These are phyloP conservation scores for Adoxophyes honmai DNA, from an alignment of 1,140 invertebrate genomes.

Conservation along the genomic window DNA sequence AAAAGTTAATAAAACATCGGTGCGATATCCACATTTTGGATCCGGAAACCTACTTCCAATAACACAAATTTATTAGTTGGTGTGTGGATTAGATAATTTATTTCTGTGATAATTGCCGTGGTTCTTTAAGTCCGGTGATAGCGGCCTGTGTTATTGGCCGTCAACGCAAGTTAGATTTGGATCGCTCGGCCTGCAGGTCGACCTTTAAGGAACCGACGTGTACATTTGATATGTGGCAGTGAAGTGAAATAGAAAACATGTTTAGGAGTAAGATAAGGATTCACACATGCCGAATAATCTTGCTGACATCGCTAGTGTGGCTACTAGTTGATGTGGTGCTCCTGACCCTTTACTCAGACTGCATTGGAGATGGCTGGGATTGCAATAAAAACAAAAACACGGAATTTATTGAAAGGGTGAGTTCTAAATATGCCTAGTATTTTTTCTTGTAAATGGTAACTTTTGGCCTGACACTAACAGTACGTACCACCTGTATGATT, in stretches of 20 bases:
- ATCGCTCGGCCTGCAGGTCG: not conserved
- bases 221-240: conserved; percentile 65
- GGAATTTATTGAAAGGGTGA: conserved; percentile 74
- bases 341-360: conserved; percentile 96
- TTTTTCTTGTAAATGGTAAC: no score
- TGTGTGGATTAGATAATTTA: conserved; percentile 21
- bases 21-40: conserved; percentile 37
- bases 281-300: conserved; percentile 95
- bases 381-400: conserved; percentile 77
- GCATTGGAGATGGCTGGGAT: conserved; percentile 84
- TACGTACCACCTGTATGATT: not conserved
- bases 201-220: conserved; percentile 21
- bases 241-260: conserved; percentile 78
- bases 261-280: conserved; percentile 91
- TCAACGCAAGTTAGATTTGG: not conserved
- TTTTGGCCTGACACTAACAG: no score
- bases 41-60: conserved; percentile 68
- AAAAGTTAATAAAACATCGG: conserved; percentile 19
- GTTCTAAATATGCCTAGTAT: no score
- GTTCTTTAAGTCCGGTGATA: not conserved
- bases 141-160: not conserved
- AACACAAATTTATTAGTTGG: conserved; percentile 18
- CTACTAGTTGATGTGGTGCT: conserved; percentile 94
- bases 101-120: conserved; percentile 13
- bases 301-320: conserved; percentile 97